Percentiles rank a stretch among this genome's conserved stretches.
These are phyloP conservation scores for Cheirogaleus medius DNA, from an alignment of 2,113 vertebrate genomes.

Conservation along the genomic window DNA sequence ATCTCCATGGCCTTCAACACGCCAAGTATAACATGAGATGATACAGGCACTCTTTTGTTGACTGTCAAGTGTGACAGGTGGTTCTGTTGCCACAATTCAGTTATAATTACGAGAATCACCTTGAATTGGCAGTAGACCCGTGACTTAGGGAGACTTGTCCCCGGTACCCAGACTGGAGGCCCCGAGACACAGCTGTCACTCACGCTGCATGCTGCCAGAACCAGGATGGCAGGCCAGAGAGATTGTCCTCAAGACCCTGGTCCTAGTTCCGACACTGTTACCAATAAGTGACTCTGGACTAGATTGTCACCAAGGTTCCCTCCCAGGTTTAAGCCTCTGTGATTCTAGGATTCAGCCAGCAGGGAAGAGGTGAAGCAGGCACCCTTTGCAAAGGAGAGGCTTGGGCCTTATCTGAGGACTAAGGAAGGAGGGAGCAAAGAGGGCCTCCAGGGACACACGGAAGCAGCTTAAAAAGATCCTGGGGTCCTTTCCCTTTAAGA, in stretches of 20 bases:
- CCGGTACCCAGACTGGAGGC: no score
- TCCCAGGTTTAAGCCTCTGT: background rate
- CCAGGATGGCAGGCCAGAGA: background rate
- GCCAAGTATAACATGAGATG: fast-evolving
- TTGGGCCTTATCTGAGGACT: background rate
- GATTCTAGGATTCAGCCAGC: background rate
- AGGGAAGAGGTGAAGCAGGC: background rate
- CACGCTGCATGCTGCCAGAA: background rate
- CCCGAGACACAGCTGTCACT: background rate
- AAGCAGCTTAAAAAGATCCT: background rate
- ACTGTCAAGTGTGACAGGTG: background rate
- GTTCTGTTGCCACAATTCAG: background rate
- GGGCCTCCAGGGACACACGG: fast-evolving
- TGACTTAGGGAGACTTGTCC: background rate
- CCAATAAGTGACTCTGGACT: background rate
- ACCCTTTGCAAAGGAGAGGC: background rate
- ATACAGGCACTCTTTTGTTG: fast-evolving
- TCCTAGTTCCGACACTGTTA: background rate
- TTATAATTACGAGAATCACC: background rate
- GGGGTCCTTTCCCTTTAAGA: conserved; percentile 62
- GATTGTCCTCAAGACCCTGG: background rate
- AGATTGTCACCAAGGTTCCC: background rate
- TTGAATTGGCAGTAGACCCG: background rate
- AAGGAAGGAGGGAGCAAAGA: background rate
- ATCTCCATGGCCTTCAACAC: background rate